These are phyloP conservation scores for Muscina levida DNA, from an alignment of 2,888 invertebrate genomes.

Conservation along the genomic window DNA sequence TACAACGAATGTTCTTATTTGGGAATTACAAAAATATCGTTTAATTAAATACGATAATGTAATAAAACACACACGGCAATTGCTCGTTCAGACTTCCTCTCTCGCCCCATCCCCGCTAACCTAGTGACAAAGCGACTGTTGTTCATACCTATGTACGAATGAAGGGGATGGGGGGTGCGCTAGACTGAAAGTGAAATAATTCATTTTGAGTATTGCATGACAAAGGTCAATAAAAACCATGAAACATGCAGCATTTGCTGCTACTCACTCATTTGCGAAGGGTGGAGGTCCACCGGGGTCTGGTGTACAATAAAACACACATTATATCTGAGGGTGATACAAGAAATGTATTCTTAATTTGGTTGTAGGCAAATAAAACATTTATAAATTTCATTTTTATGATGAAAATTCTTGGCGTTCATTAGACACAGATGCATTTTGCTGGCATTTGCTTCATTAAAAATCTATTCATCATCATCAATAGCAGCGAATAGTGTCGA, in stretches of 20 bases:
- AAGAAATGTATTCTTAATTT: not conserved
- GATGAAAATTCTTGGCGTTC: not conserved
- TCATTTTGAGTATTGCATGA: conserved; percentile 29
- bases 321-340: not conserved
- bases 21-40: conserved; percentile 33
- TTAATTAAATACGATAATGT: conserved; percentile 37
- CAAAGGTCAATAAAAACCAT: conserved; percentile 22
- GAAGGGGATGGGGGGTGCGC: not conserved
- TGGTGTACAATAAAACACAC: conserved; percentile 3
- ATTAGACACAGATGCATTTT: conserved; percentile 16
- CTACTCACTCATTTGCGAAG: not conserved
- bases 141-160: not conserved
- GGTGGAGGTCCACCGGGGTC: not conserved
- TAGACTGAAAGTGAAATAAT: conserved; percentile 19
- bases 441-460: conserved; percentile 62
- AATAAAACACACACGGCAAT: conserved; percentile 22
- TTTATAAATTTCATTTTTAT: not conserved
- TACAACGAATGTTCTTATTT: conserved; percentile 7
- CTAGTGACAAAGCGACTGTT: too few relatives aligned
- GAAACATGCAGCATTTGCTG: not conserved
- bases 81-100: not conserved
- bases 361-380: not conserved
- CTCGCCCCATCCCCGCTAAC: not conserved
- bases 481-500: conserved; percentile 28
- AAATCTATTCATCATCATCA: conserved; percentile 63